Conservation (phyloP, 2,113 vertebrate species). For the Elgaria multicarinata region DNA sequence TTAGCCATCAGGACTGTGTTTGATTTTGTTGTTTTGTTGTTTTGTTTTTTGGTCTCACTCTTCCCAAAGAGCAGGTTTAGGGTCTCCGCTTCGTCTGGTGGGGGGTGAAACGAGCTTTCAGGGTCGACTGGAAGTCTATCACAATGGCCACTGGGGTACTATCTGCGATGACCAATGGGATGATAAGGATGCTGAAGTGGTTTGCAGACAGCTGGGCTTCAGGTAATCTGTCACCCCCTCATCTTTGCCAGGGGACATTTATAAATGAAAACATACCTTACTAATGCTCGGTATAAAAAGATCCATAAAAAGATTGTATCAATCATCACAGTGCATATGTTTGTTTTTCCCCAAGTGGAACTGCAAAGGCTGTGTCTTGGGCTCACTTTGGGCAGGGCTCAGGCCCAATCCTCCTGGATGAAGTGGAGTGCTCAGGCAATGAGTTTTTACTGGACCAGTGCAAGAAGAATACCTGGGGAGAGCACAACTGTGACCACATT, state of each 20-base stretch:
- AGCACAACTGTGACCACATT: conserved; percentile 94
- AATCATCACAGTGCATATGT: conserved; percentile 17
- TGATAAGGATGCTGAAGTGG: conserved; percentile 88
- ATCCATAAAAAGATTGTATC: conserved; percentile 24
- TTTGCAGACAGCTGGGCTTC: conserved; percentile 89
- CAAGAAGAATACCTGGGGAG: conserved; percentile 88
- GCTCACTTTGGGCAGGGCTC: conserved; percentile 89
- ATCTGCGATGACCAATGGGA: conserved; percentile 94
- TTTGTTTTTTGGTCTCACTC: conserved; percentile 49
- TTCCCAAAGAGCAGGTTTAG: conserved; percentile 79
- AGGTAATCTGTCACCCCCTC: conserved; percentile 70
- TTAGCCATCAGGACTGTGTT: background rate
- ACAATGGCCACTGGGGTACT: conserved; percentile 87
- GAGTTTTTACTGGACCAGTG: conserved; percentile 89
- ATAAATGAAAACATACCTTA: background rate
- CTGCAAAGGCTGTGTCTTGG: conserved; percentile 89
- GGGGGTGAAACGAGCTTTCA: conserved; percentile 89
- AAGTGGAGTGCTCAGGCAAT: conserved; percentile 89
- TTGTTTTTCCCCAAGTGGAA: conserved; percentile 76
- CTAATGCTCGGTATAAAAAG: too few relatives aligned
- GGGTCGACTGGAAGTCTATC: conserved; percentile 90
- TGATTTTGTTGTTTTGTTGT: background rate
- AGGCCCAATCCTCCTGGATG: conserved; percentile 89
- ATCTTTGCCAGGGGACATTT: background rate
- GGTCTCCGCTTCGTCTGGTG: conserved; percentile 84